A percentile compares a stretch with the other conserved stretches of the same genome.
phyloP scores from a whole-genome alignment of 2,888 invertebrate genomes.

The Allolobophora icterica region DNA sequence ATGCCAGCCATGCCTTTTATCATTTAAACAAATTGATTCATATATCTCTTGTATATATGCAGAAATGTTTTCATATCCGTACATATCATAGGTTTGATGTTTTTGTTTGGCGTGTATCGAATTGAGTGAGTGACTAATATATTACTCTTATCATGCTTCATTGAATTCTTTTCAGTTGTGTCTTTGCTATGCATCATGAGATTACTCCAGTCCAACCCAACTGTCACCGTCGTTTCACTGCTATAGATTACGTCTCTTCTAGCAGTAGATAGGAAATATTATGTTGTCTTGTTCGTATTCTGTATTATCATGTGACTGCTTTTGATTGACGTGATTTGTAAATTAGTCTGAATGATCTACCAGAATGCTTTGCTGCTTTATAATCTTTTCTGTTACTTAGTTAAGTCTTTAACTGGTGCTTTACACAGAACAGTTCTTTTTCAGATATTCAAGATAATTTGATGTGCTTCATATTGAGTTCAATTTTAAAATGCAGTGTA shows the following conservation, averaged over 20 bases:
- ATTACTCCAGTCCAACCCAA: not conserved
- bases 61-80: not conserved
- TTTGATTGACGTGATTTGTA: not conserved
- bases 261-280: slow-evolving; percentile 17
- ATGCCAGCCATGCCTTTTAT: not conserved
- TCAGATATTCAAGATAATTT: not conserved
- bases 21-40: not conserved
- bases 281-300: not conserved
- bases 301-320: slow-evolving; percentile 10
- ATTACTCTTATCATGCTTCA: not conserved
- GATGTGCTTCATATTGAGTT: not conserved
- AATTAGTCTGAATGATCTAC: not conserved
- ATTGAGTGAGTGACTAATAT: slow-evolving; percentile 17
- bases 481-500: slow-evolving; percentile 4
- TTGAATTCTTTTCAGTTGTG: not conserved
- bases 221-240: not conserved
- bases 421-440: not conserved
- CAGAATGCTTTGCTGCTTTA: not conserved
- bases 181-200: not conserved
- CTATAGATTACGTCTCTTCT: not conserved
- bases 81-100: not conserved
- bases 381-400: not conserved
- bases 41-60: not conserved
- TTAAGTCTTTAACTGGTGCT: not conserved
- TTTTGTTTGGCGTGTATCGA: not conserved